Evolutionary conservation across 1,140 invertebrate species (phyloP).

Genomic region (Phenacoccus solenopsis): DNA sequence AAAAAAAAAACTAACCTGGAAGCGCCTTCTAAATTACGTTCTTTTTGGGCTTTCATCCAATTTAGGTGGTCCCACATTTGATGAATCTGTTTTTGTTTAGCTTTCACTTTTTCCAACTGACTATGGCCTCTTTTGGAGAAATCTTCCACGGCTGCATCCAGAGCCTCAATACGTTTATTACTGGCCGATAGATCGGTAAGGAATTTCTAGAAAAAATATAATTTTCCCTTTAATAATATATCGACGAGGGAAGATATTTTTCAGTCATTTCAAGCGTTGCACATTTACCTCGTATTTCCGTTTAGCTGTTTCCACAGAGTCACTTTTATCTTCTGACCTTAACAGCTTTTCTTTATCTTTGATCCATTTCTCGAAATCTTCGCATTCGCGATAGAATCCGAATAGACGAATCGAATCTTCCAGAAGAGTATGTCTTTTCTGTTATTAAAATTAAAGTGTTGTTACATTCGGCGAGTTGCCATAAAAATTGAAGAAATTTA

Average conservation of each 20-base stretch:
- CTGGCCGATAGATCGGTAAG: conserved; percentile 89
- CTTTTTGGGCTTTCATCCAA: conserved; percentile 75
- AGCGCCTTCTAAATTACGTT: conserved; percentile 80
- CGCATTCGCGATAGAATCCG: conserved; percentile 92
- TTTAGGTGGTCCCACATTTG: conserved; percentile 80
- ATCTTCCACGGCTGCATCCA: conserved; percentile 77
- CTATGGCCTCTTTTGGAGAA: conserved; percentile 75
- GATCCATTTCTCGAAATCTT: conserved; percentile 96
- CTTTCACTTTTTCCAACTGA: conserved; percentile 70
- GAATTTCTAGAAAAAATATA: conserved; percentile 55
- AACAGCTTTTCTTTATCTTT: conserved; percentile 86
- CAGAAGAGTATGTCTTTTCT: conserved; percentile 61
- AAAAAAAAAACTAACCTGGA: conserved; percentile 51
- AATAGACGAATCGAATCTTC: conserved; percentile 88
- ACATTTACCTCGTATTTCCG: conserved; percentile 92
- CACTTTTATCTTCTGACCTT: conserved; percentile 64
- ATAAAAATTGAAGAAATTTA: neutral
- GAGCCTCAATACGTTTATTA: conserved; percentile 73
- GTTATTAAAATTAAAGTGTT: neutral
- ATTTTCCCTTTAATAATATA: too few species aligned
- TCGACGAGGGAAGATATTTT: too few species aligned
- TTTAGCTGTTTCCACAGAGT: conserved; percentile 86
- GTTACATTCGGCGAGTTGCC: too few species aligned
- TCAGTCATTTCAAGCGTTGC: too few species aligned
- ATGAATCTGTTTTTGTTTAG: conserved; percentile 69